A percentile compares a stretch with the other conserved stretches of the same genome.
These are phyloP conservation scores for Macropus fuliginosus DNA, from an alignment of 2,797 vertebrate genomes.

Conservation along the genomic window DNA sequence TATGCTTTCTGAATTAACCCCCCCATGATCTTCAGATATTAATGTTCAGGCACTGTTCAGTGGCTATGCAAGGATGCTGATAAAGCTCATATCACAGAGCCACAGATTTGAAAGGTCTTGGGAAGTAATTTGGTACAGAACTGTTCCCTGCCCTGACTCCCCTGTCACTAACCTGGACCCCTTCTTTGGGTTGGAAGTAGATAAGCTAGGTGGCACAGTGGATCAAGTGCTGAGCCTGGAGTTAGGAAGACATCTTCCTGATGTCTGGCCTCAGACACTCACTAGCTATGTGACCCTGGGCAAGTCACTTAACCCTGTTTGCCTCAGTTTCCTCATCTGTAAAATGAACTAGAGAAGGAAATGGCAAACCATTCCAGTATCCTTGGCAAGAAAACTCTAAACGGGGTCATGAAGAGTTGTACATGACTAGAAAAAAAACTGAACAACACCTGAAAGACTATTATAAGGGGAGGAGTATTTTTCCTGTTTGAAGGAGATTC, in stretches of 20 bases:
- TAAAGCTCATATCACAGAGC: not conserved
- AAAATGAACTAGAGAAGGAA: not conserved
- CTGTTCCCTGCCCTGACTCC: not conserved
- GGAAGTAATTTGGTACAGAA: not conserved
- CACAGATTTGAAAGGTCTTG: not conserved
- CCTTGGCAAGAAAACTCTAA: not conserved
- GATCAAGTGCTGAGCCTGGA: not conserved
- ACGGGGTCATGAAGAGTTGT: not conserved
- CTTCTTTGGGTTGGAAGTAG: not conserved
- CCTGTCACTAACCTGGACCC: not conserved
- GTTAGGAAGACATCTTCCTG: not conserved
- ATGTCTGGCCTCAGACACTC: not conserved
- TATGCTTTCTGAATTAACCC: not conserved
- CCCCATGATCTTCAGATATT: not conserved
- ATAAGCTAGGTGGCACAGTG: not conserved
- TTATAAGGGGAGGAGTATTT: not conserved
- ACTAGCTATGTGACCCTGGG: not conserved
- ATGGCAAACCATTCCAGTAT: not conserved
- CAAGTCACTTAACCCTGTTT: not conserved
- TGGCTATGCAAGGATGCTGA: not conserved
- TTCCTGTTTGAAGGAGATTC: not conserved
- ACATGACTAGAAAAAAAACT: not conserved
- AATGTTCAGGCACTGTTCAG: not conserved
- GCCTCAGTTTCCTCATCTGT: not conserved
- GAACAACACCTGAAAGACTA: not conserved